Base-by-base conservation (phyloP, 2,113 vertebrate species). In the Diphyllodes magnificus region DNA sequence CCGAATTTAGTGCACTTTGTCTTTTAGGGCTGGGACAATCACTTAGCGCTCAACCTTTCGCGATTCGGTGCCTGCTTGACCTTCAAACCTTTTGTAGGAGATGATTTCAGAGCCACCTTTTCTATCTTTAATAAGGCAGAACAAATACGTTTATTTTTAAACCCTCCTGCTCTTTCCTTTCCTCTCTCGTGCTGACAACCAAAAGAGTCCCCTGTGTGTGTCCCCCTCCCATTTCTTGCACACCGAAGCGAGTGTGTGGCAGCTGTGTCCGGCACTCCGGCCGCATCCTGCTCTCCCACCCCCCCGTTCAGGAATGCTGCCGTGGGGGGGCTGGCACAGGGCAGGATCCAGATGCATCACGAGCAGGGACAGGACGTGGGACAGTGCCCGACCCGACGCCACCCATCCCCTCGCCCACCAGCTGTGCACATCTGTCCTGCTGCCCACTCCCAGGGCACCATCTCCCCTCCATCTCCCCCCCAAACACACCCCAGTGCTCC, bases 71-170 rank as follows among this genome's bases (percentile, higher is more conserved):
- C 95, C 63, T 66, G 90, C 92, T 86, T 77, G 85, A 95, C 94
- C 96, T 94, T 89, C 93, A 94, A 96, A 83, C 93, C 90, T 96
- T 93, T 96, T 91, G 73, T 71, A 68, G 97, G 94, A 93, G 81
- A 84, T 75, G 87, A 92, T 93, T 91, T 76, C 96, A 59, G 44
- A 95, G 86, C 92, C 82, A 95, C 94, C 92, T 97, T 97, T 97
- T 94, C 65, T 96, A 90, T 96, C 68, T 88, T 95, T 96, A 97
- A 92, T 96, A 97, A 98, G 97, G 95, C 94, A 93, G 94, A 97
- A 95, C 95, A 94, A 95, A 95, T 70, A 81, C 3, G 13, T 95
- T 90, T 79, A 56, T 97, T 97, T 97, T 96, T 92, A 96, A 95
- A 90, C 92, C 95, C 92, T 93, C 65, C 53, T 88, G 90, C 71